Base-by-base conservation (phyloP, 2,797 vertebrate genomes). In the Spheniscus humboldti region DNA sequence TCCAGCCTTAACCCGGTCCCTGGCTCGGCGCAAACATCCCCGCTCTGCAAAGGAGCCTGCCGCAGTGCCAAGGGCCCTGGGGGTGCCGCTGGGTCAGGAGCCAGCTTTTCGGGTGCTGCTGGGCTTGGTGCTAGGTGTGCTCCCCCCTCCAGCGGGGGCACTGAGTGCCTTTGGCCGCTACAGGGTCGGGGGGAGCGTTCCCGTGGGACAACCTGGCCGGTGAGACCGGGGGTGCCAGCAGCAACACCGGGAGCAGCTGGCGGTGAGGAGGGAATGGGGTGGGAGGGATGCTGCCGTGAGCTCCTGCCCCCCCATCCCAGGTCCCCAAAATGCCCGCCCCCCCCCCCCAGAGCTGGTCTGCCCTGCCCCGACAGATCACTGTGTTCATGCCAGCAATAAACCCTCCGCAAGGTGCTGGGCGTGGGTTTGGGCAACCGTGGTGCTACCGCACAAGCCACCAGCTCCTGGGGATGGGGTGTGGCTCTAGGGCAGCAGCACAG, bases 341-440 rank as follows among this genome's bases (percentile, higher is more conserved):
- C 1, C 1, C 9, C 6, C 6, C 53, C 25, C 0, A 0, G 52
- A 88, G 85, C 50, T 88, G 86, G 55, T 45, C 85, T 92, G 78
- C 66, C 90, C 59, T 92, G 84, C 78, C 81, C 50, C 16, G 2
- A 79, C 57, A 89, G 90, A 95, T 96, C 96, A 97, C 94, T 95
- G 96, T 97, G 95, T 92, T 92, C 74, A 78, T 62, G 94, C 94
- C 97, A 97, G 97, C 96, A 97, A 97, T 96, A 96, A 97, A 94
- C 75, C 92, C 82, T 71, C 79, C 2, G 0, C 67, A 90, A 90
- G 92, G 91, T 86, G 96, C 90, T 84, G 84, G 63, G 74, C n/a
- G 1, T 1, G 2, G 53, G 16, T 47, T 69, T 68, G 75, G 73
- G 90, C 82, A 78, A 56, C 45, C 25, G 3, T 1, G 1, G 67